phyloP scores from a whole-genome alignment of 2,888 invertebrate genomes.

The Hoplodrina blanda region DNA sequence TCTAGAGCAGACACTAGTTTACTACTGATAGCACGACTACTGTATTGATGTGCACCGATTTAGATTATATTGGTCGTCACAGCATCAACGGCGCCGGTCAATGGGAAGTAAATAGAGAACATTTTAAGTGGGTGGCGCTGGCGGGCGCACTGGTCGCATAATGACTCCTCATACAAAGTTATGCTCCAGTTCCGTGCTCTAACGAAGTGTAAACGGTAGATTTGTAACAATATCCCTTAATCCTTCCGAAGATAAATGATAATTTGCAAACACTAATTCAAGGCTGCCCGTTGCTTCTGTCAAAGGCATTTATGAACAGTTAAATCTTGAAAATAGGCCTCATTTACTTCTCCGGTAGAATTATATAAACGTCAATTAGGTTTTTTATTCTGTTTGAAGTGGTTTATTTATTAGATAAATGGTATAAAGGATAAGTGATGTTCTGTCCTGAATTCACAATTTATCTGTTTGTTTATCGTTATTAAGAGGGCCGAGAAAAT shows the following conservation, averaged over 20 bases:
- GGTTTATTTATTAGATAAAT: conserved; percentile 44
- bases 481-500: conserved; percentile 29
- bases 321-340: conserved; percentile 28
- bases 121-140: conserved; percentile 49
- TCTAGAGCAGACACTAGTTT: conserved; percentile 73
- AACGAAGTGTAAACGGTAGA: conserved; percentile 53
- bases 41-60: conserved; percentile 75
- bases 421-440: conserved; percentile 39
- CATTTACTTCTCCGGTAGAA: conserved; percentile 41
- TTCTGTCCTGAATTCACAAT: conserved; percentile 34
- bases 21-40: conserved; percentile 69
- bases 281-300: conserved; percentile 36
- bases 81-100: conserved; percentile 59
- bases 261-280: conserved; percentile 51
- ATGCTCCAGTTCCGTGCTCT: conserved; percentile 21
- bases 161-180: conserved; percentile 47
- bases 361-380: conserved; percentile 36
- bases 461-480: conserved; percentile 52
- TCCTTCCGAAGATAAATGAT: conserved; percentile 55
- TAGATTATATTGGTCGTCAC: conserved; percentile 69
- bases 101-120: conserved; percentile 51
- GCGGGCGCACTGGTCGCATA: conserved; percentile 18
- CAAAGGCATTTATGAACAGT: conserved; percentile 52
- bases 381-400: conserved; percentile 44
- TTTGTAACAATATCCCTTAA: conserved; percentile 49